Conservation (phyloP, 2,113 vertebrate species). For the Rallus limicola region DNA sequence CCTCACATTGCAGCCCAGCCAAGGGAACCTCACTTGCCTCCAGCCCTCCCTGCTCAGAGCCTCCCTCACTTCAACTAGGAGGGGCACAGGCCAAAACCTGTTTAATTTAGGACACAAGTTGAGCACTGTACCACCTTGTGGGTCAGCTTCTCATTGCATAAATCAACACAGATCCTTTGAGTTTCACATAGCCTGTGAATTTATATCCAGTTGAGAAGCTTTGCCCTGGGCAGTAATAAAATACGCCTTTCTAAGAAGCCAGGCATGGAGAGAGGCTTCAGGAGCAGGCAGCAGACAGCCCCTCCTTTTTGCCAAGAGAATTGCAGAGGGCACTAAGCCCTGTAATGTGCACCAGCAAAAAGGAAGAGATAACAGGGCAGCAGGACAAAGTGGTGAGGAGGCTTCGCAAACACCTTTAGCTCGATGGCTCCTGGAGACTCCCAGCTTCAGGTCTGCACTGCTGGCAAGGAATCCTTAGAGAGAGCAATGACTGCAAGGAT, state of each 20-base stretch:
- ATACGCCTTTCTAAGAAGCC: neutral
- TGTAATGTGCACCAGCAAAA: neutral
- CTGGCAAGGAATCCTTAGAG: neutral
- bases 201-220: neutral
- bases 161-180: neutral
- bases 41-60: neutral
- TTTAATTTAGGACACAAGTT: neutral
- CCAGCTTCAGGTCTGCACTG: neutral
- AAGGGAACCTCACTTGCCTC: neutral
- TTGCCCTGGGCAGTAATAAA: neutral
- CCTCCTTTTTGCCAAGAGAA: neutral
- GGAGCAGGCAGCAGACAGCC: neutral
- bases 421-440: neutral
- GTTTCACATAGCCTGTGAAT: neutral
- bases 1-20: neutral
- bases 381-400: neutral
- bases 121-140: neutral
- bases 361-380: rapidly evolving
- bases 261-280: neutral
- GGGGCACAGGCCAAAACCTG: neutral
- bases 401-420: neutral
- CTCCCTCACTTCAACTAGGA: neutral
- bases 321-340: neutral
- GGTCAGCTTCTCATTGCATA: neutral
- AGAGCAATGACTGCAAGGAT: neutral